Conservation (phyloP, 2,888 invertebrate genomes). For the Lacanobia oleracea region DNA sequence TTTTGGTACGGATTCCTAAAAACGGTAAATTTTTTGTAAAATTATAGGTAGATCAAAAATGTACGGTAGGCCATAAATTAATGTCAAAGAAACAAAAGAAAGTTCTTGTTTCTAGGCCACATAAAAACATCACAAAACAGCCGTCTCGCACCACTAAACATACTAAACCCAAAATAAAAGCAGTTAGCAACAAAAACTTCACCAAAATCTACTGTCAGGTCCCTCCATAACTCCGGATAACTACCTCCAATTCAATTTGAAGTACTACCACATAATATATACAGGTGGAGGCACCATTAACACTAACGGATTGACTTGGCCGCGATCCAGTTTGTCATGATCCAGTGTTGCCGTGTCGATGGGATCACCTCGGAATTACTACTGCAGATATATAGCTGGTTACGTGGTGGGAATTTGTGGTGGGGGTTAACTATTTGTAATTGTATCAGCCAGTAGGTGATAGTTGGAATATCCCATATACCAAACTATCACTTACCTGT, state of each 20-base stretch:
- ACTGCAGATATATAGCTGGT: constrained; percentile 41
- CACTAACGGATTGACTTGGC: constrained; percentile 58
- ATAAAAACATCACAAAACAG: background rate
- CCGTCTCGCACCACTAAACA: background rate
- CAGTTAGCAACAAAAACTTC: constrained; percentile 22
- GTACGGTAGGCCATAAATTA: background rate
- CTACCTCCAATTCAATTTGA: constrained; percentile 56
- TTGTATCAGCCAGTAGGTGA: constrained; percentile 5
- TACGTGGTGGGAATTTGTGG: constrained; percentile 2
- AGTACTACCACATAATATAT: constrained; percentile 52
- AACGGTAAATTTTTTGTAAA: too few species aligned
- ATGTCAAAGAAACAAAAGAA: background rate
- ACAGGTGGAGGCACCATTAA: constrained; percentile 48
- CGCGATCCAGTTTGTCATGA: constrained; percentile 57
- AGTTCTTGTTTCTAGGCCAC: background rate
- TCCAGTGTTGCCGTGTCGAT: constrained; percentile 54
- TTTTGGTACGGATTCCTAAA: too few species aligned
- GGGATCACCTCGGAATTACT: constrained; percentile 47
- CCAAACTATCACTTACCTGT: too few species aligned
- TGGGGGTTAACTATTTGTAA: background rate
- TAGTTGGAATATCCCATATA: background rate
- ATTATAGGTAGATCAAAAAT: background rate
- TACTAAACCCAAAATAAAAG: constrained; percentile 26
- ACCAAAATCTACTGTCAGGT: constrained; percentile 26
- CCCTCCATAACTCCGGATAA: constrained; percentile 47